phyloP scores from a whole-genome alignment of 2,888 invertebrate species.

The Mystacides longicornis region DNA sequence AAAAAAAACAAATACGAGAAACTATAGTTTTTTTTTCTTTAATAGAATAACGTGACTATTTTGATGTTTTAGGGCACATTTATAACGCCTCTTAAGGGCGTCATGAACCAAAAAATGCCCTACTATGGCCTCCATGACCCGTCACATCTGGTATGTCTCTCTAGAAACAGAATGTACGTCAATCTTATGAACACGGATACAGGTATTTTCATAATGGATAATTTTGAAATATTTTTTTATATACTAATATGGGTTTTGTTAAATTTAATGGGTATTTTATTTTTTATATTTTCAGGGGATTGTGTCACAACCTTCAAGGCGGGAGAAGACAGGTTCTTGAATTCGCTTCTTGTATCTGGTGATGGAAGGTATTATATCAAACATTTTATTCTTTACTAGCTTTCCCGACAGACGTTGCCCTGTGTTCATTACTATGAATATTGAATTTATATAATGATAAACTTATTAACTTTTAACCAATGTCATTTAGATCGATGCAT shows the following conservation, averaged over 20 bases:
- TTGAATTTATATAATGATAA: too few relatives aligned
- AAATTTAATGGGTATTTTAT: too few relatives aligned
- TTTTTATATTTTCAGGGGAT: conserved; percentile 49
- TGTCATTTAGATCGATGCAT: too few relatives aligned
- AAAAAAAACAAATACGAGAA: too few relatives aligned
- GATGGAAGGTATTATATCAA: conserved; percentile 62
- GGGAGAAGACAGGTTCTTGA: conserved; percentile 83
- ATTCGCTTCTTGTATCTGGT: conserved; percentile 78
- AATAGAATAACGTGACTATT: neutral
- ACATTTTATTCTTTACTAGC: neutral
- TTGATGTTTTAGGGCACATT: conserved; percentile 42
- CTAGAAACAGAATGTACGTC: conserved; percentile 83
- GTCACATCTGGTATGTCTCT: conserved; percentile 72
- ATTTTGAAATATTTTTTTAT: neutral
- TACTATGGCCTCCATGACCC: conserved; percentile 78
- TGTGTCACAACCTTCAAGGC: conserved; percentile 83
- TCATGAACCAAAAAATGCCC: conserved; percentile 92
- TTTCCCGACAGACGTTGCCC: too few relatives aligned
- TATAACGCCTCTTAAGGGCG: conserved; percentile 68
- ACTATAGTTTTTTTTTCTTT: neutral
- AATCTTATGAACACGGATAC: conserved; percentile 78
- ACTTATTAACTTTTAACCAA: too few relatives aligned
- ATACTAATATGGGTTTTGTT: neutral
- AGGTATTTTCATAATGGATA: conserved; percentile 37
- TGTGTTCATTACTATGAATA: too few relatives aligned